Conservation (phyloP, 2,888 invertebrate species). For the Drosophila borealis region DNA sequence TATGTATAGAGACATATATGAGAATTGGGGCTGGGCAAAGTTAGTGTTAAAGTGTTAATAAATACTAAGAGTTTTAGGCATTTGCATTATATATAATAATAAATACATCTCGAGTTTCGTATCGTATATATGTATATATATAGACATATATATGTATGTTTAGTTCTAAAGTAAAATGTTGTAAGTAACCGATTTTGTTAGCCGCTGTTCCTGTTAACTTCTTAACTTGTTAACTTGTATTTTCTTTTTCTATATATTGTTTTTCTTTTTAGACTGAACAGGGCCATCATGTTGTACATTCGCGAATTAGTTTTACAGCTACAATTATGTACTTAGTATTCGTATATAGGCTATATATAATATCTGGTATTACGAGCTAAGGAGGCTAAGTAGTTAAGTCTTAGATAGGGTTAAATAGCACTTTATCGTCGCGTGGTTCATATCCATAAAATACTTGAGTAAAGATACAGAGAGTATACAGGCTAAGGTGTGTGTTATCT, state of each 20-base stretch:
- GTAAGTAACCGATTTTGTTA: conserved; percentile 29
- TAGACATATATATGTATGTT: conserved; percentile 7
- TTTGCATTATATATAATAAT: conserved; percentile 52
- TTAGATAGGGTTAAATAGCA: conserved; percentile 74
- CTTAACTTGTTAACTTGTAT: conserved; percentile 11
- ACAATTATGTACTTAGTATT: conserved; percentile 28
- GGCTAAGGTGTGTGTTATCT: conserved; percentile 36
- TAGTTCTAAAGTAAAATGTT: conserved; percentile 14
- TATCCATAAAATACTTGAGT: conserved; percentile 76
- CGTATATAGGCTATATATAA: conserved; percentile 7
- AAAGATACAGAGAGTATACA: conserved; percentile 64
- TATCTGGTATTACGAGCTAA: conserved; percentile 32
- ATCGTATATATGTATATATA: conserved; percentile 24
- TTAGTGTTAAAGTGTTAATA: conserved; percentile 44
- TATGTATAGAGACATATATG: conserved; percentile 21
- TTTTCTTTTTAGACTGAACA: neutral
- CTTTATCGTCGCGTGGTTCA: conserved; percentile 53
- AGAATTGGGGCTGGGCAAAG: conserved; percentile 34
- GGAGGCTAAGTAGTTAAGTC: conserved; percentile 71
- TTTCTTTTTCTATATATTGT: neutral
- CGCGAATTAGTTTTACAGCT: conserved; percentile 17
- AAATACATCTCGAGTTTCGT: conserved; percentile 69
- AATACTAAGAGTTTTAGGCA: conserved; percentile 64
- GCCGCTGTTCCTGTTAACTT: conserved; percentile 19
- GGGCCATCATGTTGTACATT: conserved; percentile 29